Conservation (phyloP, 2,888 invertebrate species). For the Eupithecia subumbrata region DNA sequence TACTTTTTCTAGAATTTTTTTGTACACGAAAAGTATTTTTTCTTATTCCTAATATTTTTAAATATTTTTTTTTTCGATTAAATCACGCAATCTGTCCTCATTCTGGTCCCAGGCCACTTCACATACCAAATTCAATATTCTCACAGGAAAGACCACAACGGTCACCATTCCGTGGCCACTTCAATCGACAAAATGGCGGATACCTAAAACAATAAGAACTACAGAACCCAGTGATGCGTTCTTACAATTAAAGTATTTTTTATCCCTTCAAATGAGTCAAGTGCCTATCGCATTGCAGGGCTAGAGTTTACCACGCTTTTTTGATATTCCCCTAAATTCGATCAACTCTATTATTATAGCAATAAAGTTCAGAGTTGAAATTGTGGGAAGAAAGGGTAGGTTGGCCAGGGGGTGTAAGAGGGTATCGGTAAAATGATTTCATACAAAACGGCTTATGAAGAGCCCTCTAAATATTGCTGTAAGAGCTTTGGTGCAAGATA, state of each 20-base stretch:
- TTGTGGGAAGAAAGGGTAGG: constrained; percentile 19
- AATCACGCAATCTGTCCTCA: constrained; percentile 15
- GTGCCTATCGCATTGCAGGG: constrained; percentile 73
- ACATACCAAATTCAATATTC: constrained; percentile 64
- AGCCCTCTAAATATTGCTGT: constrained; percentile 66
- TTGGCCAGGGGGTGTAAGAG: constrained; percentile 66
- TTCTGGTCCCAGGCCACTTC: constrained; percentile 25
- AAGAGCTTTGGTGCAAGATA: constrained; percentile 57
- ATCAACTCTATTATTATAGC: constrained; percentile 30
- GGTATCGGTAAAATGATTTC: constrained; percentile 77
- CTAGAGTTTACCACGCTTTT: constrained; percentile 47
- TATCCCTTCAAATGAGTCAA: constrained; percentile 72
- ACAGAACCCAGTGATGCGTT: constrained; percentile 69
- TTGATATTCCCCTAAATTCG: constrained; percentile 18
- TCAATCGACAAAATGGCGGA: constrained; percentile 52
- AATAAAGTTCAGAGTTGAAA: constrained; percentile 46
- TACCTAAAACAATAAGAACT: constrained; percentile 72
- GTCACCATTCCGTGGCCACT: constrained; percentile 44
- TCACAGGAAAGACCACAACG: constrained; percentile 71
- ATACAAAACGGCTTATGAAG: constrained; percentile 62
- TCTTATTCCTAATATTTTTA: neutral
- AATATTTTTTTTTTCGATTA: neutral
- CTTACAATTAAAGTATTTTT: constrained; percentile 70
- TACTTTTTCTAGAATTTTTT: no score
- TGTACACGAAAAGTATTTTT: neutral